Base-by-base conservation (phyloP, 2,888 invertebrate species). In the Gymnocheta viridis region DNA sequence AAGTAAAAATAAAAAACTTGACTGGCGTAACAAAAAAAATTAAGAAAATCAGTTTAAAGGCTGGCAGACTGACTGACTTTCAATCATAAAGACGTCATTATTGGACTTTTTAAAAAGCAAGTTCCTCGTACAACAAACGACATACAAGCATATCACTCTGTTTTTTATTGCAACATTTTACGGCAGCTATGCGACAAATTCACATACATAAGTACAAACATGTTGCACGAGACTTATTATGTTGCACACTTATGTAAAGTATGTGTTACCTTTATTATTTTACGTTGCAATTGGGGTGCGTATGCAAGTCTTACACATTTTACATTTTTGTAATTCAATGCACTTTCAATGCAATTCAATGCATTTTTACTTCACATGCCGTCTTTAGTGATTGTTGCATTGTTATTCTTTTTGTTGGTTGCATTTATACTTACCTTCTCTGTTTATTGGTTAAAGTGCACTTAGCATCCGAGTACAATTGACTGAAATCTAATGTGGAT, bases 291-390 rank as follows among this genome's bases (percentile, higher is more conserved):
- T 69, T 74, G 69, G 74, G 81, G 81, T 82, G 81, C 74, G 81
- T 82, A 82, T 70, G 54, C 79, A 19, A 56, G 70, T 24, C 74
- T 60, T 44, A 62, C 41, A 81, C 62, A 82, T 60, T 82, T 82
- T 47, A 81, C 62, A 82, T 60, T 82, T 82, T 47, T 74, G 81
- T 81, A 82, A 82, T 76, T 76, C 62, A 76, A 82, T 81, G 32
- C 81, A 74, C 17, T 69, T 67, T 17, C 24, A 80, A 49, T 67
- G 73, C 73, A 80, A 73, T 80, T 67, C 62, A 22, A 60, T 29
- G 54, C 54, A 44, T 74, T 62, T 74, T 62, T 27, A 32, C 51
- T 72, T 72, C 38, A 10, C 24, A 72, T 22, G 56, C 64, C 64
- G 22, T 27, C 3, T 19, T 54, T 54, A 6, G 22, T 51, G 38